Base-by-base conservation (phyloP, 2,888 invertebrate species). In the Halictus ligatus region DNA sequence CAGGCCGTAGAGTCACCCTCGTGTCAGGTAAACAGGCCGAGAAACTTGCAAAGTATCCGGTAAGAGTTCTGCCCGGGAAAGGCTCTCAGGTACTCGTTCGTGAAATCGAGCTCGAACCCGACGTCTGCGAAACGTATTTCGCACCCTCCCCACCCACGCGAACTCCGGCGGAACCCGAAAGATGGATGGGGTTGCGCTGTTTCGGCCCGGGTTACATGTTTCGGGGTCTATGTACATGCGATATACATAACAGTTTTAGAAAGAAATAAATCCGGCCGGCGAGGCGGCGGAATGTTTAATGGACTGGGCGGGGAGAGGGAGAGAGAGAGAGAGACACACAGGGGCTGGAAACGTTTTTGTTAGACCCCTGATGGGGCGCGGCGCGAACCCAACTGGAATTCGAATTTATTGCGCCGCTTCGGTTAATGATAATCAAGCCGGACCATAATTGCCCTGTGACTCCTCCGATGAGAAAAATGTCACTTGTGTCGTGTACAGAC, bases 21-120 rank as follows among this genome's bases (percentile, higher is more conserved):
- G 87, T 90, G 89, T 90, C 94, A 94, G 94, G 94, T 94, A 94
- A 94, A 94, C 92, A 94, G 92, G 92, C 84, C 91, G 92, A 87
- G 91, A 91, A 93, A 94, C 93, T 94, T 91, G 94, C 93, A 92
- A 94, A 94, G 93, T 93, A 92, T 92, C 91, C 92, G 89, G 89
- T 90, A 91, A 92, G 92, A 92, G 91, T 92, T 80, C 75, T 89
- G 88, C 88, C 81, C 71, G 40, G 71, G 71, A 85, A 86, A 88
- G 88, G 89, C 91, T 91, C 89, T 90, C 88, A 91, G 88, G 86
- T 91, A 85, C 89, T 90, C 90, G 90, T 84, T 90, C 89, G 89
- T 89, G 88, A 92, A 91, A 92, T 91, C 90, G 85, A 80, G 85
- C 79, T 83, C 77, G 86, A 84, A 81, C 75, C 81, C 79, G 76